These are phyloP conservation scores for Dasypolia templi DNA, from an alignment of 2,888 invertebrate genomes.

Conservation along the genomic window DNA sequence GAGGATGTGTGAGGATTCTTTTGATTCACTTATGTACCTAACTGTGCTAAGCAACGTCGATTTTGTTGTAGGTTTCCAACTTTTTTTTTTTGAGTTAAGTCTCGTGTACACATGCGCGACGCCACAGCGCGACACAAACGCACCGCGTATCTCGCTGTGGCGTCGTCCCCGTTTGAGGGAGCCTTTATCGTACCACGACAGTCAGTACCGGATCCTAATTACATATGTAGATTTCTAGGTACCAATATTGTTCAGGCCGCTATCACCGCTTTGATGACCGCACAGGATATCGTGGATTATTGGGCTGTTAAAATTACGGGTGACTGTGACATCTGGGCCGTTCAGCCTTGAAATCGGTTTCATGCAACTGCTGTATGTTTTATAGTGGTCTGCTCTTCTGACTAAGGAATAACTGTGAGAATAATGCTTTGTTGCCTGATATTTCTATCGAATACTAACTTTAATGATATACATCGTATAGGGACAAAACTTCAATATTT, in stretches of 20 bases:
- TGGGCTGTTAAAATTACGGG: slow-evolving; percentile 14
- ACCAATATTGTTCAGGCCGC: background rate
- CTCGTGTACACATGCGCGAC: no score
- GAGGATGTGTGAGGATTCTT: no score
- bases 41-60: no score
- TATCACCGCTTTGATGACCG: background rate
- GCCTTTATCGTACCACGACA: background rate
- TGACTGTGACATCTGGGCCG: slow-evolving; percentile 10
- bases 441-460: background rate
- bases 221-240: background rate
- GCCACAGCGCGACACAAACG: no score
- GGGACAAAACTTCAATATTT: no score
- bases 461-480: background rate
- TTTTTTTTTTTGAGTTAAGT: no score
- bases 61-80: no score
- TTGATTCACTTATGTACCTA: background rate
- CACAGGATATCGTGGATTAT: background rate
- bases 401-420: background rate
- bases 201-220: background rate
- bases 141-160: no score
- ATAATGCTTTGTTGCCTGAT: background rate
- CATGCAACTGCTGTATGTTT: background rate
- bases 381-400: background rate
- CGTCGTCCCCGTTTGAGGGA: no score
- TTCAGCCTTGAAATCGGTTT: background rate